Evolutionary conservation across 2,888 invertebrate genomes (phyloP).

Genomic region (Nephrotoma flavescens): DNA sequence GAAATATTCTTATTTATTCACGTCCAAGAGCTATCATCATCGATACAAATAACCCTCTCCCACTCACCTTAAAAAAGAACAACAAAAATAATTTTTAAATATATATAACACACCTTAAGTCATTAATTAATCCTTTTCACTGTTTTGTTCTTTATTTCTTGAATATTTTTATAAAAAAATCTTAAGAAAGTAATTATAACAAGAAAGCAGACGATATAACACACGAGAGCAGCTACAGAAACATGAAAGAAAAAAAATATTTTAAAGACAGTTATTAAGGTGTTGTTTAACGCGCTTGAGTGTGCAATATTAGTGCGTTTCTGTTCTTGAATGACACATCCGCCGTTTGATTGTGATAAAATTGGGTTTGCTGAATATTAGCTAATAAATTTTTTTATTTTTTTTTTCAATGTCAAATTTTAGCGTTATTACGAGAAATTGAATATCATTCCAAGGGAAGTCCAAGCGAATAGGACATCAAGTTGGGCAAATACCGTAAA

Average conservation of each 20-base stretch:
- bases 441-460: too few species aligned
- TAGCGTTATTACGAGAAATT: too few species aligned
- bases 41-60: background rate
- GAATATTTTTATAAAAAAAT: background rate
- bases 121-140: background rate
- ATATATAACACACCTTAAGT: background rate
- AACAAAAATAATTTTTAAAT: background rate
- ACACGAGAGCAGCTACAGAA: background rate
- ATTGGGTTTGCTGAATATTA: too few species aligned
- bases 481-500: too few species aligned
- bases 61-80: background rate
- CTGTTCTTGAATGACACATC: background rate
- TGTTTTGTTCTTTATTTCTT: background rate
- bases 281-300: background rate
- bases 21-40: background rate
- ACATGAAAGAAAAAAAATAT: background rate
- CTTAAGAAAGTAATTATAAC: background rate
- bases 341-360: too few species aligned
- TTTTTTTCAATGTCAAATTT: too few species aligned
- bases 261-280: background rate
- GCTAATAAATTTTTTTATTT: too few species aligned
- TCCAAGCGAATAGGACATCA: too few species aligned
- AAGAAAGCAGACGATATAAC: background rate
- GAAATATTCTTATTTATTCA: background rate
- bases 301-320: background rate